Percentiles rank a stretch among this genome's conserved stretches.
Conservation (phyloP, 2,797 vertebrate genomes). For the Menidia menidia region DNA sequence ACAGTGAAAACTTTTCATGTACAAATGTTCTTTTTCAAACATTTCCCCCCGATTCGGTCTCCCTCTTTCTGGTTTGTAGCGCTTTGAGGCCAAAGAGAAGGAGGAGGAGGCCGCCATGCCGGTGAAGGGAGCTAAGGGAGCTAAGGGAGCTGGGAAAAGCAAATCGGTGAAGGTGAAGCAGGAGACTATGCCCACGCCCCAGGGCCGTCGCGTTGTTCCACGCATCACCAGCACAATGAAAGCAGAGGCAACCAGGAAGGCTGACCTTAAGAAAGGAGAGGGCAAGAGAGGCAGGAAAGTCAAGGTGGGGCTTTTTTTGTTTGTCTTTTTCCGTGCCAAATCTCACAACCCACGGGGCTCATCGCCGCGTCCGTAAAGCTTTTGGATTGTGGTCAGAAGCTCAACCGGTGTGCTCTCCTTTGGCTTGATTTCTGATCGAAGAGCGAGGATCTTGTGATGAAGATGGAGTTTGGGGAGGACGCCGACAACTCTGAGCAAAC, state of each 20-base stretch:
- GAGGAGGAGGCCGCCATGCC: conserved; percentile 74
- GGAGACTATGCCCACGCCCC: conserved; percentile 91
- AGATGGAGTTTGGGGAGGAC: conserved; percentile 86
- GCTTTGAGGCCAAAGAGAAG: conserved; percentile 87
- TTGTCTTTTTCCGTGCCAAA: background rate
- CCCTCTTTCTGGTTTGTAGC: conserved; percentile 68
- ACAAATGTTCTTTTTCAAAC: background rate
- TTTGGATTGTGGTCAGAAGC: background rate
- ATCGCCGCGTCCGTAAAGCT: too few relatives aligned
- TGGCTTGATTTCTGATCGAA: conserved; percentile 42
- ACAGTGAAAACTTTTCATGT: background rate
- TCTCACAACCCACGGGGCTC: background rate
- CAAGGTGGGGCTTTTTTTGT: conserved; percentile 62
- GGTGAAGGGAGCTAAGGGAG: conserved; percentile 65
- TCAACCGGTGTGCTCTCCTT: background rate
- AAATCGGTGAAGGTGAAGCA: conserved; percentile 85
- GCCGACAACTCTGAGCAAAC: conserved; percentile 60
- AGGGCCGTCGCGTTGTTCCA: conserved; percentile 89
- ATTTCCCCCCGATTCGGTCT: too few relatives aligned
- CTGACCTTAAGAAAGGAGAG: conserved; percentile 62
- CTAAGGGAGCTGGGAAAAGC: conserved; percentile 69
- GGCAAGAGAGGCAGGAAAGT: conserved; percentile 83
- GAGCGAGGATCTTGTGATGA: conserved; percentile 81
- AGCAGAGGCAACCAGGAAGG: conserved; percentile 89
- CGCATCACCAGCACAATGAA: conserved; percentile 92